A percentile compares a stretch with the other conserved stretches of the same genome.
phyloP scores from a whole-genome alignment of 1,140 invertebrate genomes.

The Calliopsis andreniformis region DNA sequence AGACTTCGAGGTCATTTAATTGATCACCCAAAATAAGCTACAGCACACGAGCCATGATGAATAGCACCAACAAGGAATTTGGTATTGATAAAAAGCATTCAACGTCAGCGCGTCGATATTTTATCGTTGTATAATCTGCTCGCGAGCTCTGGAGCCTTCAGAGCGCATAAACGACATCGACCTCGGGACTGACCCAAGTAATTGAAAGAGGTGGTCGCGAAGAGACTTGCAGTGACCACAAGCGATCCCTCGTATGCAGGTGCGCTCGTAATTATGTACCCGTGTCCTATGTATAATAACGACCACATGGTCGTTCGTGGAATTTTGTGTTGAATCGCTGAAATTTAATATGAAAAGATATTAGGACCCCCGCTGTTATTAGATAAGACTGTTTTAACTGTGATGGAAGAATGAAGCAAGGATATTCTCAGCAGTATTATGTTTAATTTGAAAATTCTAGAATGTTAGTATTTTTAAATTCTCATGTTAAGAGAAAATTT shows the following conservation, averaged over 20 bases:
- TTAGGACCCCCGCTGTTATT: too few relatives aligned
- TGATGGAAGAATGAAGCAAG: too few relatives aligned
- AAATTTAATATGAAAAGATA: background rate
- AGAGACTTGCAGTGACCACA: conserved; percentile 40
- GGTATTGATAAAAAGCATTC: conserved; percentile 22
- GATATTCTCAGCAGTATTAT: too few relatives aligned
- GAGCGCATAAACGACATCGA: conserved; percentile 50
- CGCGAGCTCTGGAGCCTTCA: conserved; percentile 15
- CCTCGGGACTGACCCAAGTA: conserved; percentile 49
- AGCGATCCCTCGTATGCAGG: conserved; percentile 36
- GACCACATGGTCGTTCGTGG: conserved; percentile 2
- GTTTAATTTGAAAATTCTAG: too few relatives aligned
- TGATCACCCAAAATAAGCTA: conserved; percentile 22
- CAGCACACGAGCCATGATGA: conserved; percentile 4
- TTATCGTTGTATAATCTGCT: conserved; percentile 41
- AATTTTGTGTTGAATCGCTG: conserved; percentile 15
- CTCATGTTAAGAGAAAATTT: too few relatives aligned
- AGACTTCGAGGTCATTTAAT: too few relatives aligned
- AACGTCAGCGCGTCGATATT: conserved; percentile 29
- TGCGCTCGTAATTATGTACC: conserved; percentile 4
- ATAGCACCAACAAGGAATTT: conserved; percentile 22
- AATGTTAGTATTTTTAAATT: too few relatives aligned
- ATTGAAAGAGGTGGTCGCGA: conserved; percentile 56
- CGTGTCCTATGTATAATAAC: conserved; percentile 22
- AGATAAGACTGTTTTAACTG: too few relatives aligned